Base-by-base conservation (phyloP, 37 sponge, comb jelly and placozoan species). In the Trichoplax adhaerens region DNA sequence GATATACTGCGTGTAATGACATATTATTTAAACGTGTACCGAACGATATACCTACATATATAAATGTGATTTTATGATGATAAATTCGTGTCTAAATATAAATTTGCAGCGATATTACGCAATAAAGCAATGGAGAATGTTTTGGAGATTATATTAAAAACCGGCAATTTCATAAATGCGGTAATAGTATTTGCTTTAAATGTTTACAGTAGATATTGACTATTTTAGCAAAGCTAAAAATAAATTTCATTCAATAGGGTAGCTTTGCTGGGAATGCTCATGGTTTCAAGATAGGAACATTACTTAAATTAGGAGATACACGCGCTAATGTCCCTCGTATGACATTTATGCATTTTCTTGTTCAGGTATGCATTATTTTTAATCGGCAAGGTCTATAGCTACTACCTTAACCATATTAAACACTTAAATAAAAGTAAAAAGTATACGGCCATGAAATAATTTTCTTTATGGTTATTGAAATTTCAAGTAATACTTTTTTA, bases 231-330 rank as follows among this genome's bases (percentile, higher is more conserved):
- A 29, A 29, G 29, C 29, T 29, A 29, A 29, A 29, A 29, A 29
- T 29, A 29, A 29, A 29, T 69, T 53, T 6, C 46, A 47, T 4
- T 49, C 5, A 62, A 29, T 67, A 88, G 82, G 93, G 93, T 57
- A 83, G 93, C n/a, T 48, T 77, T 0, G 85, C 89, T 55, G 89
- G 89, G 10, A 80, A 80, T 82, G 93, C 93, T 10, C 83, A 81
- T 77, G 93, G 93, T 2, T 88, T 91, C 76, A 91, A 79, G 1
- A 54, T 91, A 6, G 54, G 68, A 1, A 87, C 93, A 61, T 85
- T 91, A 0, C 58, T 62, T 56, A 91, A 84, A 73, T 69, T 91
- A 58, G 80, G 79, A 50, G 93, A 91, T 78, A 91, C 93, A 2
- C 73, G 87, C 51, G 82, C 88, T 58, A 91, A 88, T 72, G 84